Percentiles rank a stretch among this genome's conserved stretches.
Evolutionary conservation across 2,888 invertebrate genomes (phyloP).

Genomic region (Pelosia muscerda): DNA sequence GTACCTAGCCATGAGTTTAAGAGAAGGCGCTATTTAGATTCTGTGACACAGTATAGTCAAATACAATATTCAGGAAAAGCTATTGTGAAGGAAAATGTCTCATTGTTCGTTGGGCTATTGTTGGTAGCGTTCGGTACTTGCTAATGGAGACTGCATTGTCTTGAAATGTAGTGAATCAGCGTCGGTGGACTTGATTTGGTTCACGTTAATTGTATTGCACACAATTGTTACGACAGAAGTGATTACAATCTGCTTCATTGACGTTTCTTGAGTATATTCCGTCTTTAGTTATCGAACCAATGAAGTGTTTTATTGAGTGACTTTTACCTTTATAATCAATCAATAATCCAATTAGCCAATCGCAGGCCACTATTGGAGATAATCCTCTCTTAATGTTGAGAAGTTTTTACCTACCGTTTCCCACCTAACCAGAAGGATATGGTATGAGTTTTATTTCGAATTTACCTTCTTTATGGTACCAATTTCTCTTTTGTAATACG

Average conservation of each 20-base stretch:
- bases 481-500: no score
- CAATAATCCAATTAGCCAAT: no score
- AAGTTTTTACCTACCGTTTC: no score
- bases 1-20: conserved; percentile 64
- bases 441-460: no score
- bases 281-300: neutral
- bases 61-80: conserved; percentile 83
- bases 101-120: conserved; percentile 78
- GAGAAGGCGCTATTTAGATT: conserved; percentile 66
- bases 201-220: conserved; percentile 46
- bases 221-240: conserved; percentile 33
- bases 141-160: conserved; percentile 83
- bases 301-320: neutral
- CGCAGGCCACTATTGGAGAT: no score
- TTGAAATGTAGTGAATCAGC: conserved; percentile 66
- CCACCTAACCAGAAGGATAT: no score
- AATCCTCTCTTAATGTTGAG: no score
- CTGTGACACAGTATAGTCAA: conserved; percentile 76
- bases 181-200: conserved; percentile 45
- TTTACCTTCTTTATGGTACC: neutral
- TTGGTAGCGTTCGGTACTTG: conserved; percentile 73
- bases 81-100: conserved; percentile 80
- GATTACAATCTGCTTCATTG: conserved; percentile 32
- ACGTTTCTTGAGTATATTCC: conserved; percentile 1
- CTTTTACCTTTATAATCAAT: neutral